A percentile compares a stretch with the other conserved stretches of the same genome.
Evolutionary conservation across 2,888 invertebrate genomes (phyloP).

Genomic region (Rhopalosiphum nymphaeae): DNA sequence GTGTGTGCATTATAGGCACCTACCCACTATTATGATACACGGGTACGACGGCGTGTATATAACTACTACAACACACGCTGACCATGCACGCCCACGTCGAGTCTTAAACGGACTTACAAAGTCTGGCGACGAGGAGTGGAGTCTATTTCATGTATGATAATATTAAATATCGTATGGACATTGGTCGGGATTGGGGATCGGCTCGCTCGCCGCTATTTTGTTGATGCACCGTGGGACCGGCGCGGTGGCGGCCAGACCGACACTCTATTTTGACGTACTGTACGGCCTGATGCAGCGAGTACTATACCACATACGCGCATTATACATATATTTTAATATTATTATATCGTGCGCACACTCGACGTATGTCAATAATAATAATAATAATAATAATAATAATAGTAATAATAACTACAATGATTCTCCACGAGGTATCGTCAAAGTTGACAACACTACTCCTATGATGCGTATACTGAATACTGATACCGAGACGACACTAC

Average conservation of each 20-base stretch:
- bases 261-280: not conserved
- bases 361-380: not conserved
- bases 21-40: not conserved
- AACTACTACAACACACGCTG: not conserved
- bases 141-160: not conserved
- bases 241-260: not conserved
- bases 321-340: not conserved
- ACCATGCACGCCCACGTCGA: slow-evolving; percentile 35
- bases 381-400: too few relatives aligned
- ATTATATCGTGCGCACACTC: not conserved
- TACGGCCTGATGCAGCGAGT: not conserved
- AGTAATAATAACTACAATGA: not conserved
- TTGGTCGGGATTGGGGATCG: not conserved
- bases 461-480: not conserved
- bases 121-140: not conserved
- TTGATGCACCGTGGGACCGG: slow-evolving; percentile 24
- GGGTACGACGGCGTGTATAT: not conserved
- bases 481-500: not conserved
- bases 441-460: not conserved
- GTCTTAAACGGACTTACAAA: not conserved
- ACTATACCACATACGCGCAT: not conserved
- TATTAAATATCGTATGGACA: not conserved
- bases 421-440: not conserved
- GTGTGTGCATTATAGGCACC: not conserved
- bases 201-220: not conserved